These are phyloP conservation scores for Maccullochella peelii DNA, from an alignment of 2,113 vertebrate species.

Conservation along the genomic window DNA sequence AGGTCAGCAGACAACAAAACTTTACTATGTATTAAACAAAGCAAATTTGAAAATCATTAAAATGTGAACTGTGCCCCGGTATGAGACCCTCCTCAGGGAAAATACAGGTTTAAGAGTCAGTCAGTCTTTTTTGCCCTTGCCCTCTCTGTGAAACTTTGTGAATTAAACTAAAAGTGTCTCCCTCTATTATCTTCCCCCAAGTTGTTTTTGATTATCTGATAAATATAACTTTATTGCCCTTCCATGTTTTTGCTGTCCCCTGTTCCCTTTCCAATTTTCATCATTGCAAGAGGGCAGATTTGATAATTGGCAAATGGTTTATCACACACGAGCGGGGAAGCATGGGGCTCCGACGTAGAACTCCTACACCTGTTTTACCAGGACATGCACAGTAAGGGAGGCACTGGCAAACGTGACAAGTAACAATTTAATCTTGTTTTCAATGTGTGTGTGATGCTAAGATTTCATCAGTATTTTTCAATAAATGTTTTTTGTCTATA, in stretches of 20 bases:
- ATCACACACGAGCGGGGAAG: neutral
- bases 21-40: neutral
- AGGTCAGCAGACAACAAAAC: conserved; percentile 83
- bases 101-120: neutral
- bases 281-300: conserved; percentile 14
- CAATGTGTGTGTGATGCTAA: neutral
- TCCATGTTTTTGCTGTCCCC: conserved; percentile 8
- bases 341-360: neutral
- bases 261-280: conserved; percentile 29
- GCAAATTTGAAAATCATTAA: neutral
- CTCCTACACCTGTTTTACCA: conserved; percentile 2
- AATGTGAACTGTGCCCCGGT: neutral
- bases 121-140: neutral
- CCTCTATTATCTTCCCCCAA: neutral
- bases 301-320: conserved; percentile 15
- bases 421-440: neutral
- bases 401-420: neutral
- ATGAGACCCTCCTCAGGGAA: neutral
- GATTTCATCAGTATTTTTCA: neutral
- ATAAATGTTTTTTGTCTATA: neutral
- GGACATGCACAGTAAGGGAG: neutral
- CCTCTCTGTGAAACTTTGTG: conserved; percentile 2
- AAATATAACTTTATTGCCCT: conserved; percentile 1
- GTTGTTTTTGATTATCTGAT: conserved; percentile 23
- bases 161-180: conserved; percentile 2